Base-by-base conservation (phyloP, 2,888 invertebrate species). In the Lycia hirtaria region DNA sequence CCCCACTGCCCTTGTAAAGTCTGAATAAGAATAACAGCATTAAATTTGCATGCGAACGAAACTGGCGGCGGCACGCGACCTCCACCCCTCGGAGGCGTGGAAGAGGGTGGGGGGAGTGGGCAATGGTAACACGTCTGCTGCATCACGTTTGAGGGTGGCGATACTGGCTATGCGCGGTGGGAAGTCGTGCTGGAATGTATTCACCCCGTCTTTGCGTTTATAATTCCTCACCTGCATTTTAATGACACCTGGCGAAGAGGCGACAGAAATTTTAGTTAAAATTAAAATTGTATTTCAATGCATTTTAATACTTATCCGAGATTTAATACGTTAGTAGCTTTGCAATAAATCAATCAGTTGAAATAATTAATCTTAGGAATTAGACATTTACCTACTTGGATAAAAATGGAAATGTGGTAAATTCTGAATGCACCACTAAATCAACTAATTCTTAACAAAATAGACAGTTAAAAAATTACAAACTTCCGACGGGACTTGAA, bases 1-100 rank as follows among this genome's bases (percentile, higher is more conserved):
- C 83, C 83, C 85, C 80, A 85, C 82, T 91, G 88, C 86, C 89
- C 90, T 90, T 88, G 89, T 87, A 78, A 85, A 85, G 83, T 85
- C 72, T 62, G 73, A 85, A 84, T 86, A 87, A 87, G 85, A 88
- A 84, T 86, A 87, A 86, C 83, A 83, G 81, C 80, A 87, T 88
- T 82, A 88, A 87, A 90, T 91, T 90, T 89, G 85, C 88, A 88
- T 88, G 82, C 76, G 81, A 78, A 73, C 81, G 75, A 81, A 81
- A 80, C 76, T 68, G 75, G 71, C 62, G 72, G 70, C 54, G 72
- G 73, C 82, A 81, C 81, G 81, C 80, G 73, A 78, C 72, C 64
- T 52, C 65, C 60, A 60, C 66, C 60, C 57, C 15, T 51, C 55
- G 59, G 30, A 53, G 58, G 62, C 22, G 62, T 57, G 40, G 61